Base-by-base conservation (phyloP, 2,888 invertebrate genomes). In the Pyrochroa serraticornis region DNA sequence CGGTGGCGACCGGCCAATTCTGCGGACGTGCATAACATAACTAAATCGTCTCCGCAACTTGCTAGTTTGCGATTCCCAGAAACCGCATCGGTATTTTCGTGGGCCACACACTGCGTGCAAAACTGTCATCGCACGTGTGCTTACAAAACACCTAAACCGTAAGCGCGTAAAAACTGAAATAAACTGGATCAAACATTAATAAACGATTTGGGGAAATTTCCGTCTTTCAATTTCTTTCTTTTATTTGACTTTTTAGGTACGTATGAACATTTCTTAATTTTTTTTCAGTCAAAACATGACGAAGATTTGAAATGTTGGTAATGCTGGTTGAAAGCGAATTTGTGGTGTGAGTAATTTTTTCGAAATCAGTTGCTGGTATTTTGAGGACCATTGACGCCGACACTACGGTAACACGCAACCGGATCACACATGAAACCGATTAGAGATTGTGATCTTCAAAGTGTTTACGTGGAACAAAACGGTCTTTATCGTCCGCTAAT, bases 1-100 rank as follows among this genome's bases (percentile, higher is more conserved):
- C 57, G 64, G 62, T 65, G 64, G 62, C 64, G 64, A 49, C 53
- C 37, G 34, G 64, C 64, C 64, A 65, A 65, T 60, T 62, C 62
- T 56, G 46, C 52, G 61, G 60, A 63, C 64, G 61, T 61, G 62
- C 55, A 62, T 59, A 64, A 64, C 62, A 64, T 62, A 60, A 62
- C 54, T 58, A 56, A 60, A 50, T 49, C 43, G 22, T 22, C 22
- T 22, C 22, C 22, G 22, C 22, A 62, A 62, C 56, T 58, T 58
- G 58, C 56, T 38, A 32, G 49, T 14, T 5, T 33, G 56, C 53
- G 62, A 60, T 64, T 64, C 64, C 44, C 44, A 50, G 64, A 64
- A 64, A 51, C 50, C 42, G 44, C 44, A 41, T 54, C 32, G 56
- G 56, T 60, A 63, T 63, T 63, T 63, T 56, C 45, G 63, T 55